phyloP scores from a whole-genome alignment of 2,113 vertebrate species.

The Athene noctua region DNA sequence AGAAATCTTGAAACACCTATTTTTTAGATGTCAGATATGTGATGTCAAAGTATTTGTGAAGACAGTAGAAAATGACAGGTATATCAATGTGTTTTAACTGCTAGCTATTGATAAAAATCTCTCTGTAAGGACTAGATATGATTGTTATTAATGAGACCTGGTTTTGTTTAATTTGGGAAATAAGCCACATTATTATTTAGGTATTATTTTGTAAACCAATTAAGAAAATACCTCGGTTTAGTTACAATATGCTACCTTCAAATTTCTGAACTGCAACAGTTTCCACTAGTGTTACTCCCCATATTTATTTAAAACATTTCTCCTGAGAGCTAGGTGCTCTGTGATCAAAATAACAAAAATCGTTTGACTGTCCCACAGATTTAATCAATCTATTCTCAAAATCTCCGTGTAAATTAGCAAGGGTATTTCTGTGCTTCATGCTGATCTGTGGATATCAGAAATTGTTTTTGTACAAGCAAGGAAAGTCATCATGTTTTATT shows the following conservation, averaged over 20 bases:
- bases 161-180: not conserved
- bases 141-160: not conserved
- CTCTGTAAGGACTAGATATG: not conserved
- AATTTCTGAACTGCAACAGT: not conserved
- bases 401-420: not conserved
- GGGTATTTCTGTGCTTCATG: not conserved
- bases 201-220: constrained; percentile 2
- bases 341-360: not conserved
- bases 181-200: not conserved
- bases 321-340: not conserved
- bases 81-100: constrained; percentile 11
- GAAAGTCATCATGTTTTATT: not conserved
- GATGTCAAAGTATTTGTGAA: constrained; percentile 20
- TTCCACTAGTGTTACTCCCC: not conserved
- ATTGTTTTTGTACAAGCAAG: not conserved
- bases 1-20: not conserved
- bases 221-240: not conserved
- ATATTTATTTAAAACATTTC: not conserved
- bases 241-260: not conserved
- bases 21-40: not conserved
- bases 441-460: not conserved
- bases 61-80: not conserved
- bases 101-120: constrained; percentile 20
- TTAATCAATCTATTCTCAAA: not conserved
- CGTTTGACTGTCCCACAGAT: not conserved